Base-by-base conservation (phyloP, 2,113 vertebrate species). In the Calyptommatus sinebrachiatus region DNA sequence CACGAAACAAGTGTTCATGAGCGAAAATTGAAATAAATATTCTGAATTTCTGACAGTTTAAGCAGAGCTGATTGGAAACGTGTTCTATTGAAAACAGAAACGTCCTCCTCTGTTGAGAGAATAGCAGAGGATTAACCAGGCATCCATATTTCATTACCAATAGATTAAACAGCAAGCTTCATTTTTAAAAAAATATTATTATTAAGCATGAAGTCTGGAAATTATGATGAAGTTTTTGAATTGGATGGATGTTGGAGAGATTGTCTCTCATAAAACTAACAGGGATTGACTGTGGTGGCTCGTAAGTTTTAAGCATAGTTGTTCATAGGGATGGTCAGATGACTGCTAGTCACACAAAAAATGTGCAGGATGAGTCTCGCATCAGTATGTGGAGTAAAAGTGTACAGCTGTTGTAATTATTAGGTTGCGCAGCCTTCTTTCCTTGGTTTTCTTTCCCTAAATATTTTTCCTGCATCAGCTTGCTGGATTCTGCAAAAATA, bases 151-250 rank as follows among this genome's bases (percentile, higher is more conserved):
- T 73, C 21, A 20, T 86, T 85, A 78, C 26, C 65, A 84, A 41
- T 28, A 84, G 63, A 85, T 82, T 80, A 83, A 2, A 70, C 86
- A 84, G 83, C 4, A 20, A 87, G 74, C 35, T 12, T 80, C 10
- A 35, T 88, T 57, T 57, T 9, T 50, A 5, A 14, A 3, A 5
- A 14, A 41, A 41, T 41, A 41, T 63, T 63, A 74, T 83, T 83
- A 83, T 46, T 90, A 82, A 92, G 24, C 4, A 81, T 35, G 50
- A 78, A 71, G 8, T 22, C 82, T 77, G 48, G 4, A 83, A 57
- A 85, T 50, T 28, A 60, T 82, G 62, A 89, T 87, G 75, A 87
- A 72, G 31, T 81, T 90, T 82, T 83, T 85, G 83, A 16, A 7
- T 86, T 80, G 85, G 46, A 29, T 35, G 78, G 83, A 82, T 76